Percentiles rank a stretch among this genome's conserved stretches.
These are phyloP conservation scores for Rhinoderma darwinii DNA, from an alignment of 2,113 vertebrate genomes.

Conservation along the genomic window DNA sequence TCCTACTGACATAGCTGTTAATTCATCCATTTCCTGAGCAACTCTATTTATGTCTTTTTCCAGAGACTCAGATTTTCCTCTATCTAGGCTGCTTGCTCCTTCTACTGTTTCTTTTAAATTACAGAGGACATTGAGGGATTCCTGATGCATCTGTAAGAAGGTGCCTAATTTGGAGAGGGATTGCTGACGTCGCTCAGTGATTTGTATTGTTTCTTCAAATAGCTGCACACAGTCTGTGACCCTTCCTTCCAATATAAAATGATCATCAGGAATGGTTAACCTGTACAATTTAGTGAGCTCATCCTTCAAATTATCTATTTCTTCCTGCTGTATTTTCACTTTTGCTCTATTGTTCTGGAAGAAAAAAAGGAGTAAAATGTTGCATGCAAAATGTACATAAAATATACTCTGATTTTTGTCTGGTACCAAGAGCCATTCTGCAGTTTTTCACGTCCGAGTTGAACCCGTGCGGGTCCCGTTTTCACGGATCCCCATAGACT, in stretches of 20 bases:
- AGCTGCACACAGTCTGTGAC: slow-evolving; percentile 85
- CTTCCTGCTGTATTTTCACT: slow-evolving; percentile 72
- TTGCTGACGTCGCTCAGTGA: slow-evolving; percentile 76
- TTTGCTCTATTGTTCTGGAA: slow-evolving; percentile 78
- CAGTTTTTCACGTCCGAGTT: too few species aligned
- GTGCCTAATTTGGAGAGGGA: slow-evolving; percentile 74
- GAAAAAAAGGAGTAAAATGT: slow-evolving; percentile 12
- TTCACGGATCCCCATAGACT: too few species aligned
- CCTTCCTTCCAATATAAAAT: slow-evolving; percentile 78
- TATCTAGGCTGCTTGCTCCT: slow-evolving; percentile 81
- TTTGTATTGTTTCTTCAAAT: slow-evolving; percentile 81
- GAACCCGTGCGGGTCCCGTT: too few species aligned
- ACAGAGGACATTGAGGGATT: slow-evolving; percentile 67
- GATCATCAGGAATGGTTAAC: slow-evolving; percentile 76
- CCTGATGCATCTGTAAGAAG: slow-evolving; percentile 75
- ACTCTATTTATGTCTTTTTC: slow-evolving; percentile 73
- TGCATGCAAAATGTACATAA: background rate
- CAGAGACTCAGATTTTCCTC: slow-evolving; percentile 78
- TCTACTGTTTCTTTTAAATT: slow-evolving; percentile 79
- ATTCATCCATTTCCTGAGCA: slow-evolving; percentile 72
- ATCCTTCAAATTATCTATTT: slow-evolving; percentile 74
- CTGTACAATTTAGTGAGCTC: slow-evolving; percentile 74
- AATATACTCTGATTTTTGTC: background rate
- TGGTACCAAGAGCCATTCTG: background rate
- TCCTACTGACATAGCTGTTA: slow-evolving; percentile 79